Conservation (phyloP, 2,888 invertebrate genomes). For the Taenaris catops region DNA sequence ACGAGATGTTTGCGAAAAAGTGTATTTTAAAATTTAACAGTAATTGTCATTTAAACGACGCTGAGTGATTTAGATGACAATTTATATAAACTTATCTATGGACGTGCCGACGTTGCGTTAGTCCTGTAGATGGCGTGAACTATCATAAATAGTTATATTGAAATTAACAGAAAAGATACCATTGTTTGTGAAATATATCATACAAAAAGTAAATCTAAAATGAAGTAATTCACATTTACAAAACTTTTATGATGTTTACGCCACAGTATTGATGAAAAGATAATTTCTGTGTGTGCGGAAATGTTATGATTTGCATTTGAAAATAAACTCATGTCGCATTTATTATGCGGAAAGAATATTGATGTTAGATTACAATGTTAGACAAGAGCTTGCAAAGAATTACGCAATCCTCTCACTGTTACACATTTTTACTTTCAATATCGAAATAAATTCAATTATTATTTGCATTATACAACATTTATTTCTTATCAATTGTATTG, state of each 20-base stretch:
- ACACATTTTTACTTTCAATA: no score
- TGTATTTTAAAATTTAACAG: not conserved
- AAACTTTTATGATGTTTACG: constrained; percentile 26
- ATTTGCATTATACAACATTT: no score
- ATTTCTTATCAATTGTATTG: no score
- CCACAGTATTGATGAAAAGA: constrained; percentile 31
- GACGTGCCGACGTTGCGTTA: no score
- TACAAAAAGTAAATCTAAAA: constrained; percentile 12
- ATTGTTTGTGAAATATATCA: not conserved
- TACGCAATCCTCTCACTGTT: constrained; percentile 5
- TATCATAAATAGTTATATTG: no score
- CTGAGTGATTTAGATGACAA: no score
- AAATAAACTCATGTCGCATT: constrained; percentile 38
- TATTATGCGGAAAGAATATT: constrained; percentile 19
- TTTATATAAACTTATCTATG: no score
- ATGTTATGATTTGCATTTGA: constrained; percentile 45
- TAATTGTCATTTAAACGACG: not conserved
- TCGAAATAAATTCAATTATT: no score
- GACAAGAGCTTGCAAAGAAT: constrained; percentile 9
- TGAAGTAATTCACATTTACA: constrained; percentile 27
- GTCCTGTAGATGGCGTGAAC: no score
- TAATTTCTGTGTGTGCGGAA: constrained; percentile 38
- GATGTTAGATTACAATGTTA: constrained; percentile 12
- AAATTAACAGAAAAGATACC: not conserved
- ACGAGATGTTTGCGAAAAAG: no score